Evolutionary conservation across 2,797 vertebrate species (phyloP), one percentile per base, ranked within the genome.

Genomic region (Anableps anableps): DNA sequence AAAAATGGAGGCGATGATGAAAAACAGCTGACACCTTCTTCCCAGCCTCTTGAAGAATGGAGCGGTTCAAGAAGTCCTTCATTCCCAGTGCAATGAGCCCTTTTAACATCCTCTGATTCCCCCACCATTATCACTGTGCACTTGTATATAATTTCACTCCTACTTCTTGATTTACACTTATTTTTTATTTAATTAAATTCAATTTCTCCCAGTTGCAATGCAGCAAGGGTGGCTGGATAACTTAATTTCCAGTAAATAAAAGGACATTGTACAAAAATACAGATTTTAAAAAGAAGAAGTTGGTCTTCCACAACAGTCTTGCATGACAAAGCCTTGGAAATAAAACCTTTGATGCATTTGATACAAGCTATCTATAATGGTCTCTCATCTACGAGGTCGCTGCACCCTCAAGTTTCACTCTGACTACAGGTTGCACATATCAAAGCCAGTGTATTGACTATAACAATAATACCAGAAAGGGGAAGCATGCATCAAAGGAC

Each of bases 361-460:
- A 87, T 76, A 76, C 80, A 43, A 55, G 79, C 83, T 81, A 75
- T 82, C 64, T 83, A 51, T 80, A 74, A 55, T 21, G 7, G 84
- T 81, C 80, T 88, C 72, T 88, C 77, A 77, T 80, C 86, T 81
- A 78, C 86, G 85, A 86, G 90, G 85, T 93, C 89, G 88, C 82
- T 76, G 85, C 85, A 85, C 85, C 88, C 86, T 91, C 89, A 86
- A 89, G 94, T 94, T 94, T 90, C 78, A 90, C 85, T 84, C 86
- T 58, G 77, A 48, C 87, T 90, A 84, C 79, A 93, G 90, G 90
- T 92, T 93, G 93, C 90, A 89, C 89, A 91, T 91, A 90, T 91
- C 92, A 94, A 94, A 94, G 92, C 92, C 85, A 95, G 94, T 91
- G 95, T 94, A 95, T 94, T 80, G 82, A 89, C 91, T 91, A 93